phyloP scores from a whole-genome alignment of 2,888 invertebrate genomes.

The Anagyrus pseudococci region DNA sequence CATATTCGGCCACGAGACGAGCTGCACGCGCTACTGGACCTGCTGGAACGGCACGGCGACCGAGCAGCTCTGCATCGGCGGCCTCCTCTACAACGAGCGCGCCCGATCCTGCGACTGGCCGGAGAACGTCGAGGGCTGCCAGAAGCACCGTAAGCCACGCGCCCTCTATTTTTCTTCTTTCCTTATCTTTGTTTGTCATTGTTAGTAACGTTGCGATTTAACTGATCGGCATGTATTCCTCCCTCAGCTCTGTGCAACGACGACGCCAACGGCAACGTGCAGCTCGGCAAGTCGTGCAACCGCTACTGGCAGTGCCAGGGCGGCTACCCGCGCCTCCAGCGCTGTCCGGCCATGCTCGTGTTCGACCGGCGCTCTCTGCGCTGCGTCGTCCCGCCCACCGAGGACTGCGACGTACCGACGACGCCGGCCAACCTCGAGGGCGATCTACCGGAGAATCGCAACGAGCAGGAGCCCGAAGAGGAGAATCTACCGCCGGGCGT shows the following conservation, averaged over 20 bases:
- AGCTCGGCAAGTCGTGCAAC: conserved; percentile 90
- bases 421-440: conserved; percentile 67
- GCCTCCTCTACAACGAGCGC: conserved; percentile 87
- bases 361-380: conserved; percentile 83
- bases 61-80: conserved; percentile 90
- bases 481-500: conserved; percentile 60
- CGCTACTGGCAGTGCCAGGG: conserved; percentile 95
- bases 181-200: too few relatives aligned
- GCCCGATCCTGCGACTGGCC: conserved; percentile 95
- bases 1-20: conserved; percentile 92
- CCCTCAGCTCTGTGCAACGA: conserved; percentile 86
- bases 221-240: background rate
- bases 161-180: background rate
- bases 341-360: conserved; percentile 90
- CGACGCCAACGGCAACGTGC: conserved; percentile 89
- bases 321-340: conserved; percentile 88
- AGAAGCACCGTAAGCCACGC: conserved; percentile 83
- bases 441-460: conserved; percentile 52
- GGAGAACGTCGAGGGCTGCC: conserved; percentile 90
- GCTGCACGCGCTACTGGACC: conserved; percentile 92
- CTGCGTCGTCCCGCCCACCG: conserved; percentile 89
- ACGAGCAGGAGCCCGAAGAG: conserved; percentile 59
- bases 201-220: too few relatives aligned
- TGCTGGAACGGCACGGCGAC: conserved; percentile 95
- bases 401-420: conserved; percentile 86